Conservation (phyloP, 2,888 invertebrate species). For the Dasysyrphus tricinctus region DNA sequence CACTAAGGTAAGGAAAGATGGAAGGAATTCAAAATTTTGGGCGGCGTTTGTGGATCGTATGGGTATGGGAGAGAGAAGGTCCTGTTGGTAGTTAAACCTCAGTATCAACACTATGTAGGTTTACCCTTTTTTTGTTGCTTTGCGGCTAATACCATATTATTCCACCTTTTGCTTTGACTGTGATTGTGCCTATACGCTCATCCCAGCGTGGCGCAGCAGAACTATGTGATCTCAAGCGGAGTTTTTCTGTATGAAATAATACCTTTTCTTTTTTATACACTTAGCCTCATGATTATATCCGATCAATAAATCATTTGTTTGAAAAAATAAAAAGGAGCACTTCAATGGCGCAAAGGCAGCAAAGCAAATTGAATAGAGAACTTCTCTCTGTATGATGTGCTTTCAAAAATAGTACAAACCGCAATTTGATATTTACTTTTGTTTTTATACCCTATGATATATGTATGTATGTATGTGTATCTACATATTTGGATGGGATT, state of each 20-base stretch:
- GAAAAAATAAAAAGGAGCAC: conserved; percentile 61
- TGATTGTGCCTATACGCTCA: conserved; percentile 1
- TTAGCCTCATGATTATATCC: conserved; percentile 52
- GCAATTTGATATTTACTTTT: conserved; percentile 40
- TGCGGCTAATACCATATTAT: conserved; percentile 43
- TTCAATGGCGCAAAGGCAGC: conserved; percentile 60
- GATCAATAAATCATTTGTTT: conserved; percentile 74
- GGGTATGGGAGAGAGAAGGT: neutral
- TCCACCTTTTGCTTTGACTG: conserved; percentile 47
- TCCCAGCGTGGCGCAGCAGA: neutral
- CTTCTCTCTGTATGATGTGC: conserved; percentile 35
- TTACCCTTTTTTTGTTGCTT: conserved; percentile 34
- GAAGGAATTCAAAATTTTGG: conserved; percentile 57
- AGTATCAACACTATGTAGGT: conserved; percentile 60
- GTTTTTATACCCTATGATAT: neutral
- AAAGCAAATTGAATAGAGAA: conserved; percentile 63
- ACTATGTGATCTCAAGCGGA: neutral
- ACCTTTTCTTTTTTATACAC: conserved; percentile 43
- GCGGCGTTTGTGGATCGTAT: conserved; percentile 14
- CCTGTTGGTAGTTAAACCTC: conserved; percentile 47
- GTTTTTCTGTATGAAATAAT: conserved; percentile 20
- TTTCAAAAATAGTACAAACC: conserved; percentile 21
- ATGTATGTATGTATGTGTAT: neutral
- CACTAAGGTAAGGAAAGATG: conserved; percentile 32
- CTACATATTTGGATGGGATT: neutral